A percentile compares a stretch with the other conserved stretches of the same genome.
Conservation (phyloP, 2,888 invertebrate species). For the Agrochola lota region DNA sequence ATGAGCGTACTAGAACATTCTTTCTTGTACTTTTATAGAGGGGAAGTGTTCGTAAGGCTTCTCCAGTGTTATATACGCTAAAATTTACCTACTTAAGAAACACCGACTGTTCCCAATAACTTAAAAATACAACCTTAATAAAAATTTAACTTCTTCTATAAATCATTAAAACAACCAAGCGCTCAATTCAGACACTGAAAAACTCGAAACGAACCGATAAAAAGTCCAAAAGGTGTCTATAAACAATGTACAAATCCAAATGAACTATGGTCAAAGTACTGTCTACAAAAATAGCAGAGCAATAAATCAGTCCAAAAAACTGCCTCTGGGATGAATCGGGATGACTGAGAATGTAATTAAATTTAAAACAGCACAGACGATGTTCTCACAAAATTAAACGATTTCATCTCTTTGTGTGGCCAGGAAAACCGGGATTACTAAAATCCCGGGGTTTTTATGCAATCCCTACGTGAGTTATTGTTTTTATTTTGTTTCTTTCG, state of each 20-base stretch:
- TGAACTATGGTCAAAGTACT: slow-evolving; percentile 31
- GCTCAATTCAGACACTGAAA: slow-evolving; percentile 7
- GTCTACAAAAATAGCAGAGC: slow-evolving; percentile 36
- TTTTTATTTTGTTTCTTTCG: not conserved
- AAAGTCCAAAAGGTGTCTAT: not conserved
- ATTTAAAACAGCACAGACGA: slow-evolving; percentile 64
- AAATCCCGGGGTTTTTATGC: slow-evolving; percentile 36
- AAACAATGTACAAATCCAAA: too few species aligned
- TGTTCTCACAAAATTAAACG: slow-evolving; percentile 65
- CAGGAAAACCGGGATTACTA: slow-evolving; percentile 36
- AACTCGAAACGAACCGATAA: slow-evolving; percentile 17
- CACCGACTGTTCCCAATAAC: not conserved
- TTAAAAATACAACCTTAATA: not conserved
- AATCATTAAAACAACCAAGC: slow-evolving; percentile 14
- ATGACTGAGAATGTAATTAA: slow-evolving; percentile 61
- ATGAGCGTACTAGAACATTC: too few species aligned
- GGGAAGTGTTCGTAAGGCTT: too few species aligned
- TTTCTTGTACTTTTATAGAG: too few species aligned
- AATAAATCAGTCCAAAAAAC: slow-evolving; percentile 60
- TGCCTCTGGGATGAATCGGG: slow-evolving; percentile 56
- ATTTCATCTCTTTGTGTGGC: slow-evolving; percentile 57
- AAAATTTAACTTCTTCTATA: slow-evolving; percentile 4
- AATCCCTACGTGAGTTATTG: slow-evolving; percentile 27
- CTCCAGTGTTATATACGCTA: too few species aligned
- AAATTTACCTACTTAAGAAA: not conserved